phyloP scores from a whole-genome alignment of 2,888 invertebrate species.

The Phania funesta region DNA sequence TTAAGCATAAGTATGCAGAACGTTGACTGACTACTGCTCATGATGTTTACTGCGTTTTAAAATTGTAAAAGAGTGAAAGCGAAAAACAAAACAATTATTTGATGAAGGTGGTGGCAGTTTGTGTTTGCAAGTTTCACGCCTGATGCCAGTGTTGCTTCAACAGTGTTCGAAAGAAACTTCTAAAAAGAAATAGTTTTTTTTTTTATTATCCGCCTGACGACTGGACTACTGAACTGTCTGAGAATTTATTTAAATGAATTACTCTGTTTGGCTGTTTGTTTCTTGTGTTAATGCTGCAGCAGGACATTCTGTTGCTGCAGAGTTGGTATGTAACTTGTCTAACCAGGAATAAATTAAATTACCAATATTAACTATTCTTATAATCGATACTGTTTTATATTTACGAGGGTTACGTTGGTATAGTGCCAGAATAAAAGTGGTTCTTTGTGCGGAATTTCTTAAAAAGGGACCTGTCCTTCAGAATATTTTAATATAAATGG shows the following conservation, averaged over 20 bases:
- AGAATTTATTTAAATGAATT: conserved; percentile 27
- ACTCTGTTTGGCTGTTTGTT: background rate
- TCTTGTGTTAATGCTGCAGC: background rate
- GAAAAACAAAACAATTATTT: background rate
- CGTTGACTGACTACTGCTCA: no score
- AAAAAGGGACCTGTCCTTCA: no score
- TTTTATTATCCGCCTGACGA: background rate
- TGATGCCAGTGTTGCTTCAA: background rate
- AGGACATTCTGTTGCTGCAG: background rate
- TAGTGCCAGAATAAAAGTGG: no score
- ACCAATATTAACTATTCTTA: no score
- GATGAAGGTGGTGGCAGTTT: no score
- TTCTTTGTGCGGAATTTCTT: no score
- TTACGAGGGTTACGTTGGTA: no score
- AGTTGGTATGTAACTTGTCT: background rate
- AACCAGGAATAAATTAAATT: background rate
- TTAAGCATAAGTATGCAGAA: no score
- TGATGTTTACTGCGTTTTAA: no score
- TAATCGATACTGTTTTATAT: no score
- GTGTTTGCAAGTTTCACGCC: background rate
- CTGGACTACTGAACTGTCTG: background rate
- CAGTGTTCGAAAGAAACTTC: conserved; percentile 25
- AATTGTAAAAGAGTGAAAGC: no score
- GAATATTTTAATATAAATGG: no score
- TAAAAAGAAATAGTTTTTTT: conserved; percentile 35